phyloP scores from a whole-genome alignment of 2,888 invertebrate species.

The Lamproptera curius region DNA sequence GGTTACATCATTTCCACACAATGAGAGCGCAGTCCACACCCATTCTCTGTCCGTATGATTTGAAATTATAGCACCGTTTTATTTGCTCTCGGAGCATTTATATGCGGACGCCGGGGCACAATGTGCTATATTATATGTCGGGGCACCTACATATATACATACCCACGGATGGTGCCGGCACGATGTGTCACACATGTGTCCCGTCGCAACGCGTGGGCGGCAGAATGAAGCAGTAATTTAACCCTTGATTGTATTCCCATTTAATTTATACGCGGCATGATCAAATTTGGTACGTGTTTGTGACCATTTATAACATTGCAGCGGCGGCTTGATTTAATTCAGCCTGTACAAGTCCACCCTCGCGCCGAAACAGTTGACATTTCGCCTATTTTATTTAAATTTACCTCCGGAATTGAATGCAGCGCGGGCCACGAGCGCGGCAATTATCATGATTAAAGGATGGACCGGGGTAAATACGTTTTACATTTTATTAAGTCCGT shows the following conservation, averaged over 20 bases:
- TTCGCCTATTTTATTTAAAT: constrained; percentile 35
- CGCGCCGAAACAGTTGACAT: constrained; percentile 32
- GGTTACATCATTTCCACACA: constrained; percentile 79
- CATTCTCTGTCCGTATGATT: constrained; percentile 79
- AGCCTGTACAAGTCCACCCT: constrained; percentile 39
- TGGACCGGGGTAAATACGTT: constrained; percentile 14
- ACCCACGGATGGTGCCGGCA: constrained; percentile 37
- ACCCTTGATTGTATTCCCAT: constrained; percentile 74
- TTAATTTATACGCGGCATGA: constrained; percentile 73
- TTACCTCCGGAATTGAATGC: constrained; percentile 23
- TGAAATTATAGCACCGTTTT: constrained; percentile 79
- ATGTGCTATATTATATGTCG: constrained; percentile 71
- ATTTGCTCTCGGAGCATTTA: constrained; percentile 76
- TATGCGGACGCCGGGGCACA: constrained; percentile 72
- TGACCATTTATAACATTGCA: constrained; percentile 64
- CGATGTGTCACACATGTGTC: constrained; percentile 66
- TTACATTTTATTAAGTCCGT: constrained; percentile 14
- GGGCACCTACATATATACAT: constrained; percentile 60
- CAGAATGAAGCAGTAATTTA: constrained; percentile 73
- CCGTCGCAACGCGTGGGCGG: constrained; percentile 65
- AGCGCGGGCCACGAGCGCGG: constrained; percentile 5
- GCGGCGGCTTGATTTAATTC: constrained; percentile 50
- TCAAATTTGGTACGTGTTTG: constrained; percentile 72
- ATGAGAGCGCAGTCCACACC: constrained; percentile 78
- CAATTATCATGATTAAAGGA: constrained; percentile 23